These are phyloP conservation scores for Hydrophis major DNA, from an alignment of 2,797 vertebrate species.

Conservation along the genomic window DNA sequence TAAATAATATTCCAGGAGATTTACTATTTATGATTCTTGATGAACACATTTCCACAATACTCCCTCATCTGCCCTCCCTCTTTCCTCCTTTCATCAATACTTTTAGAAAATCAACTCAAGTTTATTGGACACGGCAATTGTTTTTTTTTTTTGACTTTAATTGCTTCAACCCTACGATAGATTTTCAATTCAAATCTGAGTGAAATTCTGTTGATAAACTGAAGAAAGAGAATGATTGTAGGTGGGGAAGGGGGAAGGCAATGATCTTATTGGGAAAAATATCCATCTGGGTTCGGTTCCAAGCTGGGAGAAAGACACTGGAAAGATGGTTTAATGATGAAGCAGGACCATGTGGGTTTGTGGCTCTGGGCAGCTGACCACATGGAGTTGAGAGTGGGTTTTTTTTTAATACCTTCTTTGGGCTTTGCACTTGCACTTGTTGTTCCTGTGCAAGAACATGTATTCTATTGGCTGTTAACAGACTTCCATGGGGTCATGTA, in stretches of 20 bases:
- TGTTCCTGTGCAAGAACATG: too few species aligned
- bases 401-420: too few species aligned
- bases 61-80: background rate
- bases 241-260: too few species aligned
- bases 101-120: background rate
- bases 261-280: background rate
- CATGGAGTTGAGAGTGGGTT: too few species aligned
- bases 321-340: too few species aligned
- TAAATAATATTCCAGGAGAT: background rate
- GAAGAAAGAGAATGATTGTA: background rate
- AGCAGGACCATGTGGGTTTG: too few species aligned
- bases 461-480: too few species aligned
- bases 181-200: background rate
- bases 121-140: background rate
- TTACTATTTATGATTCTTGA: background rate
- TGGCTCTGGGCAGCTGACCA: too few species aligned
- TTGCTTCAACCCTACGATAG: background rate
- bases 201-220: background rate
- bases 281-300: too few species aligned
- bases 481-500: too few species aligned
- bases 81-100: background rate
- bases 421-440: too few species aligned
- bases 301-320: too few species aligned
- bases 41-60: background rate
- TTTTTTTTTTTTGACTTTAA: background rate